Base-by-base conservation (phyloP, 2,888 invertebrate genomes). In the Coelopa pilipes region DNA sequence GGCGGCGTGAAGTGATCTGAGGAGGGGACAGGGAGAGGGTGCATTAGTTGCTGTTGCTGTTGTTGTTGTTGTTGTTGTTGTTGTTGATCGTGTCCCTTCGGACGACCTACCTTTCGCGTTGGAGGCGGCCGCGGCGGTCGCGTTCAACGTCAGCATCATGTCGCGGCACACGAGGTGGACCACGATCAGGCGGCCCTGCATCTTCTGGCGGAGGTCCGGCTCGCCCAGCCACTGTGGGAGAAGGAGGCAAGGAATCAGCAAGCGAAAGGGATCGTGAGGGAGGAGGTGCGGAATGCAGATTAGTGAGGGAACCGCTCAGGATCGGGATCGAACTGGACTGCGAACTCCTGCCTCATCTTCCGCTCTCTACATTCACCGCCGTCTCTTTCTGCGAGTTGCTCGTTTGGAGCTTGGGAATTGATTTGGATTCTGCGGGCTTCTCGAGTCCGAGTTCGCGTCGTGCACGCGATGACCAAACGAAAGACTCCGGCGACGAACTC, bases 81-180 rank as follows among this genome's bases (percentile, higher is more conserved):
- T 59, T 59, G 17, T 24, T 12, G 17, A 19, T 17, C 12, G 17
- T 53, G 2, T 53, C 75, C 83, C 79, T 73, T 80, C 82, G 11
- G 74, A 34, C 34, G 34, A 34, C 34, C 2, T 34, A 34, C 34
- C 34, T 34, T 34, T 34, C 34, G 34, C 7, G 34, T 34, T 34
- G 4, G 34, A 34, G 34, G 34, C 34, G 34, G 34, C 34, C 7
- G 34, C 53, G 74, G 47, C 12, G 17, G 80, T 82, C 75, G 90
- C 89, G 75, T 90, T 89, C 1, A 88, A 80, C 45, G 87, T 78
- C 1, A 90, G 86, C 12, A 90, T 89, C 67, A 91, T 89, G 85
- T 95, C 95, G 73, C 94, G 90, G 84, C 96, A 96, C 80, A 94
- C 91, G 74, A 96, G 88, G 77, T 93, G 91, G 13, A 95, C 93